Evolutionary conservation across 2,113 vertebrate genomes (phyloP), one percentile per base, ranked within the genome.

Genomic region (Lucifuga dentata): DNA sequence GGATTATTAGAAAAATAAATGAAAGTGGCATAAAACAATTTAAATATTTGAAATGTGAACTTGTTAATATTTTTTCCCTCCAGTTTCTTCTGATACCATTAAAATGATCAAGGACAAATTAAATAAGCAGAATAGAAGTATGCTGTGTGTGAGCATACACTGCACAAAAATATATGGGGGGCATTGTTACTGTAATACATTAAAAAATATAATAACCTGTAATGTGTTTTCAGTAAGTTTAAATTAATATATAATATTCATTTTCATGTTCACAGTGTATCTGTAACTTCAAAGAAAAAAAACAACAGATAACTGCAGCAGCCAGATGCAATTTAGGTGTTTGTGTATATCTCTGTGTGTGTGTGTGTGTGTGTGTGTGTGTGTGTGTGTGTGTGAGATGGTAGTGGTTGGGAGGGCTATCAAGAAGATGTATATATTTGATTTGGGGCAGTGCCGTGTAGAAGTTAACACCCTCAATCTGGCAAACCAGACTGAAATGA

Each of bases 1-100:
- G 86, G 85, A 84, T 88, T 86, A 90, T 89, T 89, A 88, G 81
- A 83, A 77, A 84, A 86, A 87, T 81, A 87, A 87, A 89, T 80
- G 85, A 89, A 87, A 87, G 86, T 76, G 59, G 78, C 60, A 40
- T 69, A 69, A 89, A 82, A 89, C 88, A 88, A 88, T 89, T 78
- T 58, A 78, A 56, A 84, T 23, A 87, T 75, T 89, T 89, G 86
- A 88, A 90, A 91, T 84, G 57, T 84, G 82, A 89, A 91, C 85
- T 83, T 79, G 76, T 29, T 3, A 29, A 3, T 19, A 11, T 3
- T 19, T 66, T 78, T 64, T 51, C 58, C 40, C 64, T 60, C 32
- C 23, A 8, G 53, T 68, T 66, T 63, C 7, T 72, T 83, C 62
- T 78, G 72, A 81, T 84, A 66, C 53, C 46, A 55, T 68, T 56